These are phyloP conservation scores for Tauraco hartlaubi DNA, from an alignment of 2,797 vertebrate genomes.

Conservation along the genomic window DNA sequence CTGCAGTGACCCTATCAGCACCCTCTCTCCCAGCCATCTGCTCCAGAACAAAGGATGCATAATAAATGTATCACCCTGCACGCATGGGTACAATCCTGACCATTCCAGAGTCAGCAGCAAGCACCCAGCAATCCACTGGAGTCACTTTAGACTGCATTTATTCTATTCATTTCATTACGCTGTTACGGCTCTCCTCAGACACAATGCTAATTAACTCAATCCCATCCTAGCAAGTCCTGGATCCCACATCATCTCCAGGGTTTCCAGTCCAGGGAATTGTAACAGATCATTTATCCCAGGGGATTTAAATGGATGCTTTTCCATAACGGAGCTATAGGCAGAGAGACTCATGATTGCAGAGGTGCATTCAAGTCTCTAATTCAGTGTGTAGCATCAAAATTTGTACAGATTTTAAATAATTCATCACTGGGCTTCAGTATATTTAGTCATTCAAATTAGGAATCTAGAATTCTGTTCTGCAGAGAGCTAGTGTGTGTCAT, in stretches of 20 bases:
- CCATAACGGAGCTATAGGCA: not conserved
- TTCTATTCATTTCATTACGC: slow-evolving; percentile 36
- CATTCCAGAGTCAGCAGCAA: not conserved
- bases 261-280: slow-evolving; percentile 39
- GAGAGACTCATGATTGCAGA: not conserved
- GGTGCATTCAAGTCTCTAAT: not conserved
- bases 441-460: slow-evolving; percentile 34
- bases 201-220: slow-evolving; percentile 57
- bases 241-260: slow-evolving; percentile 18
- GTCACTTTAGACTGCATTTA: slow-evolving; percentile 24
- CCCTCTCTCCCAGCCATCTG: not conserved
- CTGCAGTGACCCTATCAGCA: not conserved
- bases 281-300: slow-evolving; percentile 13
- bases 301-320: slow-evolving; percentile 10
- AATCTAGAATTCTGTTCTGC: slow-evolving; percentile 4
- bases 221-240: not conserved
- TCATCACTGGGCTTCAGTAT: slow-evolving; percentile 1
- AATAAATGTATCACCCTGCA: not conserved
- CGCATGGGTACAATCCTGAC: not conserved
- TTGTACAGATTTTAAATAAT: slow-evolving; percentile 43
- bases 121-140: not conserved
- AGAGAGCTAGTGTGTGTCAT: not conserved
- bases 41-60: accelerated
- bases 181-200: slow-evolving; percentile 17
- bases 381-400: not conserved